Evolutionary conservation across 2,113 vertebrate species (phyloP).

Genomic region (Chaetorhynchus papuensis): DNA sequence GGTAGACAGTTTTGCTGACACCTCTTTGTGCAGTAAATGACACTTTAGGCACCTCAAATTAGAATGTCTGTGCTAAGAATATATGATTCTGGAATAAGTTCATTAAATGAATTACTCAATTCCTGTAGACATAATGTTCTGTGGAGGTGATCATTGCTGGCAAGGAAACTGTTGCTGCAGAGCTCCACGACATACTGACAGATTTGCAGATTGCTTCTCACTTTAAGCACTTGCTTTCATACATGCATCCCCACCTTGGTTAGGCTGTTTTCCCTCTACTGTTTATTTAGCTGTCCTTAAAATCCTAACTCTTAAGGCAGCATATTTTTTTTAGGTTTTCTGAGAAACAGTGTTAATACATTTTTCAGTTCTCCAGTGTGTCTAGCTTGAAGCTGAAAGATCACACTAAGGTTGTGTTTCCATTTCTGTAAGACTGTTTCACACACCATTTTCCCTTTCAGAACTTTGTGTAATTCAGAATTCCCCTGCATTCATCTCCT

Average conservation of each 20-base stretch:
- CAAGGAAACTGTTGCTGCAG: neutral
- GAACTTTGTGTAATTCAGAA: neutral
- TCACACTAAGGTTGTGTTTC: neutral
- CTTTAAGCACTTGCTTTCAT: neutral
- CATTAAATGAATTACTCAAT: neutral
- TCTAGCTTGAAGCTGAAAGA: neutral
- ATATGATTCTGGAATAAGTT: neutral
- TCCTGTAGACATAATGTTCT: slow-evolving; percentile 6
- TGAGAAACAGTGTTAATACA: neutral
- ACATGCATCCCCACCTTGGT: neutral
- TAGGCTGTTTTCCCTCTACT: neutral
- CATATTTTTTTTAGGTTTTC: neutral
- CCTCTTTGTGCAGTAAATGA: neutral
- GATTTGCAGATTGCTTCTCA: neutral
- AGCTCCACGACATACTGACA: neutral
- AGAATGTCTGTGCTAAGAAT: neutral
- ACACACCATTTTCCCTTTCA: neutral
- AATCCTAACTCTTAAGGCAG: neutral
- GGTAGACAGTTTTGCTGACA: neutral
- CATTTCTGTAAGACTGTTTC: neutral
- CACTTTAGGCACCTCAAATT: neutral
- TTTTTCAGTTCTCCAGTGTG: neutral
- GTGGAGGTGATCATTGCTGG: neutral
- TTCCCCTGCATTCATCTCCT: neutral
- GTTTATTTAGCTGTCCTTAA: neutral